Evolutionary conservation across 2,113 vertebrate genomes (phyloP).

Genomic region (Cynoglossus semilaevis): DNA sequence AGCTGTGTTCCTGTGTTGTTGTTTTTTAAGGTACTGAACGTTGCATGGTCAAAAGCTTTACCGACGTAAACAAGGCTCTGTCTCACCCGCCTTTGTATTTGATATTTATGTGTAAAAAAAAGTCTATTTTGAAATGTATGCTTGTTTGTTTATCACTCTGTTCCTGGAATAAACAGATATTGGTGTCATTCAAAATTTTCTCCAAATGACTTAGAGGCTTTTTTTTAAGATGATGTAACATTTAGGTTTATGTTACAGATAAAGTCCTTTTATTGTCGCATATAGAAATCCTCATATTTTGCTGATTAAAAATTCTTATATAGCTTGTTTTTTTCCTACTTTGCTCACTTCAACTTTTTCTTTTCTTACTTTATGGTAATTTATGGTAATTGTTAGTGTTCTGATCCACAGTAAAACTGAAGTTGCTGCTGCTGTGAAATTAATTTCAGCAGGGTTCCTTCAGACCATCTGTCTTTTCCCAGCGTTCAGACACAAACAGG

Average conservation of each 20-base stretch:
- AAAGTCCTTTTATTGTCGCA: too few relatives aligned
- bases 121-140: slow-evolving; percentile 59
- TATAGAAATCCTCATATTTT: too few relatives aligned
- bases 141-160: slow-evolving; percentile 29
- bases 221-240: too few relatives aligned
- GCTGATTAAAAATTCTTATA: not conserved
- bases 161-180: slow-evolving; percentile 27
- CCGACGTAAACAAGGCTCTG: slow-evolving; percentile 58
- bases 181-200: slow-evolving; percentile 30
- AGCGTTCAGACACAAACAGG: slow-evolving; percentile 10
- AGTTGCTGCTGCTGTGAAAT: slow-evolving; percentile 21
- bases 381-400: not conserved
- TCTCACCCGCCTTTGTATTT: slow-evolving; percentile 60
- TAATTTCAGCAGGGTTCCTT: slow-evolving; percentile 33
- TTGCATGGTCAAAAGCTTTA: slow-evolving; percentile 80
- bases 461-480: slow-evolving; percentile 38
- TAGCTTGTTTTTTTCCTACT: too few relatives aligned
- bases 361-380: not conserved
- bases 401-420: slow-evolving; percentile 22
- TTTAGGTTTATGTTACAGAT: too few relatives aligned
- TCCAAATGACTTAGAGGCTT: slow-evolving; percentile 45
- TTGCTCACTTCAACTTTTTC: not conserved
- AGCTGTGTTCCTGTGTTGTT: slow-evolving; percentile 45
- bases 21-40: slow-evolving; percentile 64
- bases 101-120: slow-evolving; percentile 75